A percentile compares a stretch with the other conserved stretches of the same genome.
These are phyloP conservation scores for Hoplostethus mediterraneus DNA, from an alignment of 2,797 vertebrate genomes.

Conservation along the genomic window DNA sequence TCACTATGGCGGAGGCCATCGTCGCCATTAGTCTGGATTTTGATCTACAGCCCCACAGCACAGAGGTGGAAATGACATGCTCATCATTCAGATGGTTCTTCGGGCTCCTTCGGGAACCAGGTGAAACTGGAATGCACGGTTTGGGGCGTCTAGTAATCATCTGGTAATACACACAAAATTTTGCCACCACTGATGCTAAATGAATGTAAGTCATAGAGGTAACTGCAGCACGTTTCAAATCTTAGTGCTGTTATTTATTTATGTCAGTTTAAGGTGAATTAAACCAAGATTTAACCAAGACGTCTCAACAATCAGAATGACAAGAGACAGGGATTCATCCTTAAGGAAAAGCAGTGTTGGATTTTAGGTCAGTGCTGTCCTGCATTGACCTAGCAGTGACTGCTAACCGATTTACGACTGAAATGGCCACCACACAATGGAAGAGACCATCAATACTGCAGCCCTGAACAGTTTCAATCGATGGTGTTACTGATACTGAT, in stretches of 20 bases:
- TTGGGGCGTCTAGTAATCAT: no score
- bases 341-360: conserved; percentile 1
- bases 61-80: not conserved
- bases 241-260: no score
- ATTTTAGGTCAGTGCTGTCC: conserved; percentile 11
- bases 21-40: not conserved
- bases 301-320: no score
- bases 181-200: no score
- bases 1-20: not conserved
- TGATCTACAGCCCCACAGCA: not conserved
- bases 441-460: conserved; percentile 23
- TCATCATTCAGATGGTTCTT: not conserved
- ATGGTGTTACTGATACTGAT: conserved; percentile 34
- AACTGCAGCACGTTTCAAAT: no score
- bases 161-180: no score
- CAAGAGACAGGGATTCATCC: no score
- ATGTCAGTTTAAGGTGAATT: no score
- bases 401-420: conserved; percentile 38
- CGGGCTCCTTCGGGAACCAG: no score
- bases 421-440: conserved; percentile 21
- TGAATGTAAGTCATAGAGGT: no score
- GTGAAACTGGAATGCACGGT: no score
- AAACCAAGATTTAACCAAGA: no score
- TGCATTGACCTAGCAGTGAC: not conserved
- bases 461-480: conserved; percentile 27